Base-by-base conservation (phyloP, 2,888 invertebrate species). In the Pterostichus niger region DNA sequence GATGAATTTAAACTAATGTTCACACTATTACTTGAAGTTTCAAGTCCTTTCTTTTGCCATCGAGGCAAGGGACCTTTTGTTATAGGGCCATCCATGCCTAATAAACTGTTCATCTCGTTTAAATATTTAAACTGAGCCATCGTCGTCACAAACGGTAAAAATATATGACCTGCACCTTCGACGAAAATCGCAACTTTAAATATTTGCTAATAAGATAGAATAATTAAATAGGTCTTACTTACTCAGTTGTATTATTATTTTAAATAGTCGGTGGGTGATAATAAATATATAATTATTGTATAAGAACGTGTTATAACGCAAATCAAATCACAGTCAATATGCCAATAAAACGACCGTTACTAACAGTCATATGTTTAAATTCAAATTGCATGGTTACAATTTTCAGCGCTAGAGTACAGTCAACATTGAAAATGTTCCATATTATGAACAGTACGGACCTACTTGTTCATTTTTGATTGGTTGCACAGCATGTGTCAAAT, bases 71-170 rank as follows among this genome's bases (percentile, higher is more conserved):
- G 96, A 0, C 96, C 96, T 86, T 94, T 94, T 9, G 94, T 94
- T 86, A 96, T 91, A 46, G 96, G 94, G 0, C 96, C 96, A 86
- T 96, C 96, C 93, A 96, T 93, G 84, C 93, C 93, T 24, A 95
- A 91, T 82, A 95, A 92, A 91, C 93, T 96, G 86, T 94, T 95
- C 84, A 96, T 91, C 90, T 96, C 96, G 89, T 95, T 96, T 86
- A 95, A 91, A 89, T 94, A 96, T 87, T 94, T 95, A 87, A 96
- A 94, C 87, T 96, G 96, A 64, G 96, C 93, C 96, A 96, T 96
- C 33, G 56, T 17, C 31, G 52, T 35, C 10, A 31, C n/a, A 7
- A 31, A 59, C 15, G 17, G 24, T 56, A 17, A 56, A 6, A 68
- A 17, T 44, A 44, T 56, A 44, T 40, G 35, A 44, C 31, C 13